Evolutionary conservation across 1,140 invertebrate genomes (phyloP).

Genomic region (Xylocopa sonorina): DNA sequence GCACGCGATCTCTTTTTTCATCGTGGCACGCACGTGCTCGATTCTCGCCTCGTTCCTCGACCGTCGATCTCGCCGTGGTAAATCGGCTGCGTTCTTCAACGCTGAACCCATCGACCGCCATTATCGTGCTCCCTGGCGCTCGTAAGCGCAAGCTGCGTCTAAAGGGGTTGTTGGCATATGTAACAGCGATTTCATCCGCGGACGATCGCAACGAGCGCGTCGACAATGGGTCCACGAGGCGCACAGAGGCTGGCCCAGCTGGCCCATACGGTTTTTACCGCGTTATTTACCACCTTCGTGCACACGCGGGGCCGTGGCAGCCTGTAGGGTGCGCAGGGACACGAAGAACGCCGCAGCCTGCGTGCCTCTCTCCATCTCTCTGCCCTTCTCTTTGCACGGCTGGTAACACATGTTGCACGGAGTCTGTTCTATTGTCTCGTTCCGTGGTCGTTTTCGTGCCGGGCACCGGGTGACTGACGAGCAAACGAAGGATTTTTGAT

Average conservation of each 20-base stretch:
- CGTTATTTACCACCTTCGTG: slow-evolving; percentile 34
- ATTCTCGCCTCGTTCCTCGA: no score
- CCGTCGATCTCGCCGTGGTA: no score
- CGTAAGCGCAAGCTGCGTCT: no score
- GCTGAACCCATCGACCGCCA: neutral
- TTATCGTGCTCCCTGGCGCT: no score
- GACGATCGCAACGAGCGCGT: slow-evolving; percentile 29
- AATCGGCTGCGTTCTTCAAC: slow-evolving; percentile 1
- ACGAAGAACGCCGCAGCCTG: neutral
- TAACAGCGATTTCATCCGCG: slow-evolving; percentile 42
- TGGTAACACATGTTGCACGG: slow-evolving; percentile 56
- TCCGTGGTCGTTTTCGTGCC: slow-evolving; percentile 2
- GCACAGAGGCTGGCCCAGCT: slow-evolving; percentile 27
- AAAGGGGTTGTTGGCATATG: neutral
- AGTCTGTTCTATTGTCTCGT: slow-evolving; percentile 49
- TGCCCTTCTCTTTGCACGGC: slow-evolving; percentile 27
- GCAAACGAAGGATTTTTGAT: slow-evolving; percentile 15
- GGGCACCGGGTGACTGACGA: slow-evolving; percentile 23
- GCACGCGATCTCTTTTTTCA: slow-evolving; percentile 26
- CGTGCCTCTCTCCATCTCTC: no score
- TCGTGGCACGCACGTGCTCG: slow-evolving; percentile 15
- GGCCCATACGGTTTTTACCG: slow-evolving; percentile 43
- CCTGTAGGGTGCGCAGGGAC: neutral
- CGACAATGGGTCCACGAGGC: slow-evolving; percentile 30
- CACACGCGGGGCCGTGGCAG: neutral